A percentile compares a stretch with the other conserved stretches of the same genome.
These are phyloP conservation scores for Hesperophylax magnus DNA, from an alignment of 1,140 invertebrate species.

Conservation along the genomic window DNA sequence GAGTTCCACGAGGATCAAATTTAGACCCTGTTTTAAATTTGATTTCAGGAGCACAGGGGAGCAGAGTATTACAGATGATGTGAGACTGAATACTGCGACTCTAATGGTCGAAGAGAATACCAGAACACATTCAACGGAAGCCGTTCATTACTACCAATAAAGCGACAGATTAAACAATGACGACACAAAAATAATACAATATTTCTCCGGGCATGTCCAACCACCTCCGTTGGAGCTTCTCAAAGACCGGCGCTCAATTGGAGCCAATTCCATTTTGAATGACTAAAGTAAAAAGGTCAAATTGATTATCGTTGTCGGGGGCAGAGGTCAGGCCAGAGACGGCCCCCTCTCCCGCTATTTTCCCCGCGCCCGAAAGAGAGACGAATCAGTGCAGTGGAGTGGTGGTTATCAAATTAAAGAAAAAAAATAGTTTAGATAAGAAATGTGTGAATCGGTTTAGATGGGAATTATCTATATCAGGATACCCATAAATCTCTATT, in stretches of 20 bases:
- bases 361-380: not conserved
- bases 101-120: not conserved
- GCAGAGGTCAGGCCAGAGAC: conserved; percentile 48
- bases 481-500: no score
- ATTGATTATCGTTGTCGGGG: conserved; percentile 56
- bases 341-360: conserved; percentile 4
- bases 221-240: conserved; percentile 26
- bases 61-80: no score
- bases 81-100: not conserved
- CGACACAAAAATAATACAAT: not conserved
- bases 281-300: conserved; percentile 58
- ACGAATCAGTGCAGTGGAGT: conserved; percentile 19
- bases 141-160: conserved; percentile 25
- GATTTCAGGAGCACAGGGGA: no score
- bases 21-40: no score
- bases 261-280: conserved; percentile 55
- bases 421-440: no score
- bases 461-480: no score
- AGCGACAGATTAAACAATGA: conserved; percentile 16
- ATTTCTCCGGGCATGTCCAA: not conserved
- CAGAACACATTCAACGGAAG: conserved; percentile 13
- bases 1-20: no score
- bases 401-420: no score
- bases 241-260: conserved; percentile 49
- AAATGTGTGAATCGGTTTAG: no score